A percentile compares a stretch with the other conserved stretches of the same genome.
phyloP scores from a whole-genome alignment of 2,113 vertebrate genomes.

The Eretmochelys imbricata region DNA sequence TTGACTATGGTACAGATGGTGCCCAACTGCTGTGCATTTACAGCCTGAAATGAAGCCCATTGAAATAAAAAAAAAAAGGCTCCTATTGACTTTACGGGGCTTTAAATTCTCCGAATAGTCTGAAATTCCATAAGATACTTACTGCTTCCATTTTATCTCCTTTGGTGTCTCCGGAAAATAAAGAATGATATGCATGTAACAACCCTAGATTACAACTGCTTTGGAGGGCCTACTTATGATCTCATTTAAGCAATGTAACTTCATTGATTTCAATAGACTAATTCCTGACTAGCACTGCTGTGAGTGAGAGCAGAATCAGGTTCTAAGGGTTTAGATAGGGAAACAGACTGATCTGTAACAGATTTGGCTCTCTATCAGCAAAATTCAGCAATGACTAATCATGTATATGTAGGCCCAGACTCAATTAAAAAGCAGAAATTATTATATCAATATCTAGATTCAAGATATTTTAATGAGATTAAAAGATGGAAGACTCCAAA shows the following conservation, averaged over 20 bases:
- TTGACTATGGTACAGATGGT: background rate
- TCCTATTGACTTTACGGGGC: background rate
- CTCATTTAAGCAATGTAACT: background rate
- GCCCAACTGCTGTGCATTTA: background rate
- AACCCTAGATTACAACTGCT: background rate
- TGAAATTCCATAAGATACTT: background rate
- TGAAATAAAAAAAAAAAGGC: background rate
- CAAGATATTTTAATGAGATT: background rate
- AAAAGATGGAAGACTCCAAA: background rate
- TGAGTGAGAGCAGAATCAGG: background rate
- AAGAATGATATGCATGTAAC: background rate
- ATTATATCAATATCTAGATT: background rate
- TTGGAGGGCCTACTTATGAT: background rate
- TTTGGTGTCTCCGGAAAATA: background rate
- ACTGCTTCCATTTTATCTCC: background rate
- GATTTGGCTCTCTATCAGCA: background rate
- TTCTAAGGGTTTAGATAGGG: background rate
- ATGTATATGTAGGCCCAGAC: background rate
- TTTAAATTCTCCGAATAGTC: background rate
- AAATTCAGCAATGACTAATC: background rate
- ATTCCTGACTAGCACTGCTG: background rate
- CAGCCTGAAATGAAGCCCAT: background rate
- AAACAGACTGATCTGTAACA: background rate
- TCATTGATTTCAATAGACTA: background rate
- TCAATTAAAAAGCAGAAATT: background rate